Evolutionary conservation across 2,888 invertebrate genomes (phyloP).

Genomic region (Oligia latruncula): DNA sequence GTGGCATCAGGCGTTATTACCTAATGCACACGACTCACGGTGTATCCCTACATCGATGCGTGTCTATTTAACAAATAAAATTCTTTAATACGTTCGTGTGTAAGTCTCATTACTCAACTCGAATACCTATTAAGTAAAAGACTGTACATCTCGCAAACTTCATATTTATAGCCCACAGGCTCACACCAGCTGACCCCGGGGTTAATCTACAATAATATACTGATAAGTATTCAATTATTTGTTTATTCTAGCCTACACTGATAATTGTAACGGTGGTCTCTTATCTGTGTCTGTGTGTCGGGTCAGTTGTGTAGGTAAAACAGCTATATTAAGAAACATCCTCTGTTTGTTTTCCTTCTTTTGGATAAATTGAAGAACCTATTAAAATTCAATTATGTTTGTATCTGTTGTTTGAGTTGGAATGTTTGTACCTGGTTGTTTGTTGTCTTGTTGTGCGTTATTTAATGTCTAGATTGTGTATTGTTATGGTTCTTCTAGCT

Average conservation of each 20-base stretch:
- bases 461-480: background rate
- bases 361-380: conserved; percentile 12
- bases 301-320: conserved; percentile 29
- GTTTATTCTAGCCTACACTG: conserved; percentile 37
- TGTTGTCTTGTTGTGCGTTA: background rate
- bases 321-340: conserved; percentile 16
- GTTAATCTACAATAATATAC: conserved; percentile 57
- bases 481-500: background rate
- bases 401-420: background rate
- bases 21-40: background rate
- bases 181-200: conserved; percentile 43
- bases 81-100: conserved; percentile 9
- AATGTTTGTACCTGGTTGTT: background rate
- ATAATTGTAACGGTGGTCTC: conserved; percentile 30
- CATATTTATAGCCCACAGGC: conserved; percentile 47
- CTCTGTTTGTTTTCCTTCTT: conserved; percentile 28
- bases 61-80: background rate
- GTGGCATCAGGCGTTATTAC: background rate
- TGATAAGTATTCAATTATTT: conserved; percentile 64
- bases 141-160: background rate
- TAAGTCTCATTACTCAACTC: conserved; percentile 15
- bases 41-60: background rate
- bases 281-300: conserved; percentile 33
- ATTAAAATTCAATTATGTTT: conserved; percentile 43
- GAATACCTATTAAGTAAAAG: background rate